Percentiles rank a stretch among this genome's conserved stretches.
Conservation (phyloP, 2,113 vertebrate genomes). For the Takifugu flavidus region DNA sequence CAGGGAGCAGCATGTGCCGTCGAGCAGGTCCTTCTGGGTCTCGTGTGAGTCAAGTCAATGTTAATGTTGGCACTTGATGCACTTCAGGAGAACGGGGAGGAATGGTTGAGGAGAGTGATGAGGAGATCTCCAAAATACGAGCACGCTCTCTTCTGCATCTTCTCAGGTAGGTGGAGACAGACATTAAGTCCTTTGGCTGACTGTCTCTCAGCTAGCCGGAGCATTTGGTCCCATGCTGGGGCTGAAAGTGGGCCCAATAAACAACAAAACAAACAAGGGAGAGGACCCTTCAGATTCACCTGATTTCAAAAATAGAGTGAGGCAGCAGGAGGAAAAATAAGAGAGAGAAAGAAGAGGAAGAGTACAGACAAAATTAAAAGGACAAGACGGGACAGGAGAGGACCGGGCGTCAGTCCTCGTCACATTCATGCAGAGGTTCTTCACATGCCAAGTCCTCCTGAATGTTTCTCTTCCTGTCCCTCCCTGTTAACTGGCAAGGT, state of each 20-base stretch:
- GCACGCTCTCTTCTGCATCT: background rate
- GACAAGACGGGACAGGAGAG: constrained; percentile 2
- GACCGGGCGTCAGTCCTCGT: constrained; percentile 3
- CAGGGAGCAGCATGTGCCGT: background rate
- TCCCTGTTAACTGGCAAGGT: constrained; percentile 33
- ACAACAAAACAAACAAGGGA: background rate
- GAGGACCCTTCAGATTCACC: background rate
- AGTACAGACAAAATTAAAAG: background rate
- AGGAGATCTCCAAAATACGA: constrained; percentile 31
- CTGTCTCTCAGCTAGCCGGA: background rate
- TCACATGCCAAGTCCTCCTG: constrained; percentile 42
- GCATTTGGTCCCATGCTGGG: background rate
- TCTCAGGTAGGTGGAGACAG: background rate
- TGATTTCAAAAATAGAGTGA: background rate
- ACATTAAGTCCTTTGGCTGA: background rate
- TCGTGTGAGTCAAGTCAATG: constrained; percentile 62
- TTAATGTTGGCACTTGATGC: constrained; percentile 75
- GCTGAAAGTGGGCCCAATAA: too few species aligned
- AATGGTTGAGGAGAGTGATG: background rate
- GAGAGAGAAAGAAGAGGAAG: background rate
- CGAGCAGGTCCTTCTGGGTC: constrained; percentile 21
- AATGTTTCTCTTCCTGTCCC: background rate
- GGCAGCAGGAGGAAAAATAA: background rate
- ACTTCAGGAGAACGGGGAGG: constrained; percentile 52
- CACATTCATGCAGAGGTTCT: constrained; percentile 52